phyloP scores from a whole-genome alignment of 2,888 invertebrate species.

The Mycalesis mineus region DNA sequence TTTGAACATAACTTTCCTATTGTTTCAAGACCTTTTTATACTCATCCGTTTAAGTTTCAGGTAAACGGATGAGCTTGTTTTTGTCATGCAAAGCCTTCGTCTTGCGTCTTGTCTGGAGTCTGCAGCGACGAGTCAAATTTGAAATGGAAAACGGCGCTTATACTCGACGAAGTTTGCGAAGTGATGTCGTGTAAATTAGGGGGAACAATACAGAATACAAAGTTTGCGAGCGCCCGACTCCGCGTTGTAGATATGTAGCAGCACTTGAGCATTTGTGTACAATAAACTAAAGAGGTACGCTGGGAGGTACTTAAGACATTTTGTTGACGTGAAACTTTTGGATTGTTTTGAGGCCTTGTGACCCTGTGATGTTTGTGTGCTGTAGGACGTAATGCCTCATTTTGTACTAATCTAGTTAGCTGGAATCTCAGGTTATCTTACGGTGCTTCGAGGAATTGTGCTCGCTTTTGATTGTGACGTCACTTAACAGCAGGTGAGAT shows the following conservation, averaged over 20 bases:
- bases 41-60: no score
- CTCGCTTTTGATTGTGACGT: no score
- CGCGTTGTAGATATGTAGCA: slow-evolving; percentile 33
- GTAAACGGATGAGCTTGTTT: no score
- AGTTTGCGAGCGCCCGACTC: slow-evolving; percentile 24
- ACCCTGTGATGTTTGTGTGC: background rate
- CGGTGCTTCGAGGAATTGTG: no score
- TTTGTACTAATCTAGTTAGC: no score
- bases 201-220: slow-evolving; percentile 38
- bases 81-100: no score
- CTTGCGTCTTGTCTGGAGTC: slow-evolving; percentile 1
- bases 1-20: no score
- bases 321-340: slow-evolving; percentile 20
- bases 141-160: slow-evolving; percentile 31
- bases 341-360: background rate
- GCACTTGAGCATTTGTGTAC: slow-evolving; percentile 35
- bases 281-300: slow-evolving; percentile 30
- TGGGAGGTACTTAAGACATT: slow-evolving; percentile 20
- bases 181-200: slow-evolving; percentile 46
- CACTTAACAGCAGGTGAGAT: no score
- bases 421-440: no score
- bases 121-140: slow-evolving; percentile 28
- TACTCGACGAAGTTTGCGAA: slow-evolving; percentile 27
- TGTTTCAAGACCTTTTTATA: no score
- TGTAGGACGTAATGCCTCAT: no score